Base-by-base conservation (phyloP, 2,797 vertebrate genomes). In the Sebastes vulpes region DNA sequence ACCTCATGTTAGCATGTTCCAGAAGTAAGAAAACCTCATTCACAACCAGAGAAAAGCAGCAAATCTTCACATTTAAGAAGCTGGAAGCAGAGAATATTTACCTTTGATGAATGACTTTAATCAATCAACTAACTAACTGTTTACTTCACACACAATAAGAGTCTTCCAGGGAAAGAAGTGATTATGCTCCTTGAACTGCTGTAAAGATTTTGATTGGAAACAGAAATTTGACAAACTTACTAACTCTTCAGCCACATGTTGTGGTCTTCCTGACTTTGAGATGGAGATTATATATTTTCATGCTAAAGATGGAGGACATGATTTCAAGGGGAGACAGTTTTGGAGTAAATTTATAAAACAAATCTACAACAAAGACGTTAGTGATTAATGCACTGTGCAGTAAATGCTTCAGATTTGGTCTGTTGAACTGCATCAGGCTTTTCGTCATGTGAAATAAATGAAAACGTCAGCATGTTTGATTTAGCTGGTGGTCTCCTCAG, bases 381-480 rank as follows among this genome's bases (percentile, higher is more conserved):
- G 42, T 48, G 42, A 48, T 48, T 48, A 48, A 21, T 26, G 12
- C 31, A 10, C 6, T 3, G 53, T 52, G 25, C 6, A 54, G 53
- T 29, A 4, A 23, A n/a, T 9, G 7, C 9, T 5, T 25, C n/a
- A 50, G 23, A 7, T 32, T n/a, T 48, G 14, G 26, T 65, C 26
- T 29, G 58, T 1, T 28, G 48, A 38, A 2, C 25, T 5, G 50
- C 20, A 16, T 48, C 63, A 10, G 61, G 21, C 56, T 21, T 53
- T 75, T 25, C 9, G 2, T 66, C 54, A 12, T 16, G 63, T 71
- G 60, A 10, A 68, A 56, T 42, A 67, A 77, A 61, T 35, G 50
- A 25, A 59, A 72, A 72, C 66, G 14, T 73, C 18, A 64, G 31
- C 18, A 11, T 35, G 1, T 67, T 23, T 57, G 72, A 70, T 78